Conservation (phyloP, 2,888 invertebrate genomes). For the Lagria hirta region DNA sequence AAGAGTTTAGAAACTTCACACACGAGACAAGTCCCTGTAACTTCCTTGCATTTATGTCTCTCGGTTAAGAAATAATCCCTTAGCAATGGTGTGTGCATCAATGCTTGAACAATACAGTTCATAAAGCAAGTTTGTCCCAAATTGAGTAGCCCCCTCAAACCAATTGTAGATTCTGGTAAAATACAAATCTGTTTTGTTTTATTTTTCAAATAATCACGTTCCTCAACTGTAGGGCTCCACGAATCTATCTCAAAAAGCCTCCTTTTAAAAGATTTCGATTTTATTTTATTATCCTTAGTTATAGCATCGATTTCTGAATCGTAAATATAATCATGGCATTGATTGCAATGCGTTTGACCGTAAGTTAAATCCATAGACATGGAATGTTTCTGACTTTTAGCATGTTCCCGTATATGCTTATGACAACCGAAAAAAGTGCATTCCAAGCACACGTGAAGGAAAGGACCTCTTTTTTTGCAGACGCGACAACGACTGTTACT, state of each 20-base stretch:
- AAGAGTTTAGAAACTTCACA: conserved; percentile 95
- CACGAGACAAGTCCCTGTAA: conserved; percentile 80
- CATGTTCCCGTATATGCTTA: conserved; percentile 85
- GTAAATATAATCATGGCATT: conserved; percentile 91
- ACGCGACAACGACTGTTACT: conserved; percentile 63
- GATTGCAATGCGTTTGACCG: conserved; percentile 86
- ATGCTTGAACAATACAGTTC: conserved; percentile 95
- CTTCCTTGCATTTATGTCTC: conserved; percentile 79
- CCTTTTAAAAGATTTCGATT: conserved; percentile 46
- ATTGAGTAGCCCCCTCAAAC: conserved; percentile 91
- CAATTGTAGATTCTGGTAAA: conserved; percentile 80
- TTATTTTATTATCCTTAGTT: conserved; percentile 47
- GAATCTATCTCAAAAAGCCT: conserved; percentile 52
- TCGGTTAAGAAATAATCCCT: conserved; percentile 95
- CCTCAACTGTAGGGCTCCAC: conserved; percentile 79
- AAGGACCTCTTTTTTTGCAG: conserved; percentile 77
- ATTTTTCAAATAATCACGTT: conserved; percentile 72
- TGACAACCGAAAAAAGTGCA: conserved; percentile 95
- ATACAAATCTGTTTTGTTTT: conserved; percentile 79
- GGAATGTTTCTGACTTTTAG: conserved; percentile 76
- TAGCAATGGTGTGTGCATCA: conserved; percentile 92
- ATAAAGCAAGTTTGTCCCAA: conserved; percentile 98
- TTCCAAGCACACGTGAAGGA: conserved; percentile 81
- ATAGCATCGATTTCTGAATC: conserved; percentile 49
- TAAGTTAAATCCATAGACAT: conserved; percentile 85